Base-by-base conservation (phyloP, 2,888 invertebrate species). In the Amblyteles armatorius region DNA sequence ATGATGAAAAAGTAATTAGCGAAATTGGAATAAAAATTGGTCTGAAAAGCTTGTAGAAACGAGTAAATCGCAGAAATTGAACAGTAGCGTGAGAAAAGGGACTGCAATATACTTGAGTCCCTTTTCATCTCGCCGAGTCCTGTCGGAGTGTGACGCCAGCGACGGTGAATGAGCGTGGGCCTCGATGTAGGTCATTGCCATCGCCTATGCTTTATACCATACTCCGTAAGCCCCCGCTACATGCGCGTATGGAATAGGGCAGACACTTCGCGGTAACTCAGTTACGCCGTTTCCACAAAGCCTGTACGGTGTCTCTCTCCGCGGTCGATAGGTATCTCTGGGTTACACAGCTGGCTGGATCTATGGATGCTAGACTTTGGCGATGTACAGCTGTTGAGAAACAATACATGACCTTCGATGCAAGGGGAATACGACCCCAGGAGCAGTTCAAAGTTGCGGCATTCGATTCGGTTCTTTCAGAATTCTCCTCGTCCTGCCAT, bases 161-260 rank as follows among this genome's bases (percentile, higher is more conserved):
- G 22, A 9, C 57, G 26, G 22, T 57, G 57, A 57, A 26, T 57
- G 57, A 57, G 57, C 26, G 22, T 26, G 26, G 22, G 13, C 9
- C 57, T 57, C 57, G 26, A 57, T 57, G 26, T 57, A 57, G 57
- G 57, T 57, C 57, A 57, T 26, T 57, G 57, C 22, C 57, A 57
- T 44, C 26, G 57, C 57, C 22, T 57, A 26, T 26, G 57, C 57
- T 57, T 26, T 26, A 26, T 4, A 26, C 57, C 22, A 26, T 16
- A 11, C 57, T 26, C 22, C 13, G 11, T 22, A 57, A 22, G 26
- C 26, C 13, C 11, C 11, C 22, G 13, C 26, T 26, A 57, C 22
- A 57, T 57, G 26, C 57, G 57, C 22, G 57, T 57, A 57, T 57
- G 26, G 22, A 13, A 57, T 22, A 57, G 11, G 9, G 22, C 26